phyloP scores from a whole-genome alignment of 1,140 invertebrate species.

The Drosophila grimshawi region DNA sequence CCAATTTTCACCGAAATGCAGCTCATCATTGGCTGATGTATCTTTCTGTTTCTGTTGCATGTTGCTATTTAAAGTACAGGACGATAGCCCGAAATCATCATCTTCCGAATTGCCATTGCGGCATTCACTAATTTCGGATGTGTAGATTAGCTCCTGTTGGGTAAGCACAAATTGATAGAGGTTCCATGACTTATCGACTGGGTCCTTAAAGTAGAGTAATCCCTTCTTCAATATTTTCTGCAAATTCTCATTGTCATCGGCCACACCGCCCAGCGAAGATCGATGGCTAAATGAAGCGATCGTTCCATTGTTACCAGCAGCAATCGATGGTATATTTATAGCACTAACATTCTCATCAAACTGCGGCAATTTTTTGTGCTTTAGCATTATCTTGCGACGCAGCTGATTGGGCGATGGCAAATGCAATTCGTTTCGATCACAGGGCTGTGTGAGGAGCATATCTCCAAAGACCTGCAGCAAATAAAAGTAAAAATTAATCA shows the following conservation, averaged over 20 bases:
- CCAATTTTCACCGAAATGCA: conserved; percentile 98
- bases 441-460: conserved; percentile 90
- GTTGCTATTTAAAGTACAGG: conserved; percentile 52
- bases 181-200: conserved; percentile 95
- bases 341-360: conserved; percentile 86
- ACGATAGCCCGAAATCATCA: conserved; percentile 83
- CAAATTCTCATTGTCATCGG: conserved; percentile 90
- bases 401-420: conserved; percentile 95
- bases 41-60: conserved; percentile 82
- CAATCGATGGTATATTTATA: conserved; percentile 29
- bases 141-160: conserved; percentile 94
- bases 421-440: conserved; percentile 92
- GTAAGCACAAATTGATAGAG: conserved; percentile 98
- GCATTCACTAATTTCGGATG: conserved; percentile 75
- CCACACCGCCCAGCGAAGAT: conserved; percentile 57
- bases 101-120: conserved; percentile 87
- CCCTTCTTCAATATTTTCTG: conserved; percentile 96
- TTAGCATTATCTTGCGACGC: conserved; percentile 92
- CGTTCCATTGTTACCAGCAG: conserved; percentile 45
- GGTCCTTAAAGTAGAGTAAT: conserved; percentile 95
- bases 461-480: conserved; percentile 92
- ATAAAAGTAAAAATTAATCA: not conserved
- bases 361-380: conserved; percentile 97
- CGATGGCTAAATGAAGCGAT: conserved; percentile 53
- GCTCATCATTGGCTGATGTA: conserved; percentile 89